Percentiles rank a stretch among this genome's conserved stretches.
These are phyloP conservation scores for Zaprionus davidi DNA, from an alignment of 1,140 invertebrate species.

Conservation along the genomic window DNA sequence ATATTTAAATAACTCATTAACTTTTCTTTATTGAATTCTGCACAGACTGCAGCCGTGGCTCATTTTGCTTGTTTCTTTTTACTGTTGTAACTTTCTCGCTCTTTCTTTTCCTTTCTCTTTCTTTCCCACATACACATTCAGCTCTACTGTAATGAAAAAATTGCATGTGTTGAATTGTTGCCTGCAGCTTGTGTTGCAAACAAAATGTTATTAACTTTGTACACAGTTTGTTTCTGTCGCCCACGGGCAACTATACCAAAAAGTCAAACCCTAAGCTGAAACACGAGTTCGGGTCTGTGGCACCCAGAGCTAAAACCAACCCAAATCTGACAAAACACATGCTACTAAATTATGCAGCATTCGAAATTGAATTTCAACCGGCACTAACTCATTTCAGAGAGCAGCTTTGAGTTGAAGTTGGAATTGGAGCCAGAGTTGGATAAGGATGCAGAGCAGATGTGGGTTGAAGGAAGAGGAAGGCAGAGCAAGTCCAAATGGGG, in stretches of 20 bases:
- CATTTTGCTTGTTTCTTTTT: neutral
- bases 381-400: slow-evolving; percentile 71
- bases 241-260: slow-evolving; percentile 27
- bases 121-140: neutral
- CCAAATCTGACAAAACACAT: slow-evolving; percentile 39
- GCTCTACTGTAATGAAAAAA: slow-evolving; percentile 48
- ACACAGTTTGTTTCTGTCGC: slow-evolving; percentile 21
- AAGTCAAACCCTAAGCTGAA: neutral
- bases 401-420: slow-evolving; percentile 5
- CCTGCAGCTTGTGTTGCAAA: slow-evolving; percentile 40
- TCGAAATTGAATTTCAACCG: slow-evolving; percentile 74
- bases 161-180: slow-evolving; percentile 40
- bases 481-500: neutral
- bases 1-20: neutral
- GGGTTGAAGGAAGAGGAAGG: neutral
- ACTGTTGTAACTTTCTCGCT: neutral
- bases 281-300: slow-evolving; percentile 2
- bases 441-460: neutral
- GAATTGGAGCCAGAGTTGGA: slow-evolving; percentile 3
- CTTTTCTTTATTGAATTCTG: neutral
- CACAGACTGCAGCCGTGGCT: neutral
- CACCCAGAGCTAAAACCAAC: slow-evolving; percentile 3
- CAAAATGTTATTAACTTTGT: slow-evolving; percentile 73
- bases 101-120: too few relatives aligned
- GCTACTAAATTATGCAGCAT: slow-evolving; percentile 77